Base-by-base conservation (phyloP, 2,113 vertebrate species). In the Neopipo cinnamomea region DNA sequence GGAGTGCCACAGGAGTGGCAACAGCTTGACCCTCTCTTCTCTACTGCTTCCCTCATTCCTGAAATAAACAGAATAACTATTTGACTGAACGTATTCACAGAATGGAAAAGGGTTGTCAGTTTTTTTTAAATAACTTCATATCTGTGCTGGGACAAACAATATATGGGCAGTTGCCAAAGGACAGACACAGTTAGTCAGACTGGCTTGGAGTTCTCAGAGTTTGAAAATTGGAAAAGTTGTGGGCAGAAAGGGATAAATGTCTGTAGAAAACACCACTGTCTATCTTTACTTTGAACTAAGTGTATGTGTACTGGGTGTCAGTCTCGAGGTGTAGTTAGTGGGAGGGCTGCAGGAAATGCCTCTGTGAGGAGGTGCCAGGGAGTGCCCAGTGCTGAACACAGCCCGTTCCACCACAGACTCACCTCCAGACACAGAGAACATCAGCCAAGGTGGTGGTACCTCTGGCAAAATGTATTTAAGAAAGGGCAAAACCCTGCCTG, bases 291-390 rank as follows among this genome's bases (percentile, higher is more conserved):
- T 58, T 70, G 50, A 52, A 59, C 56, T 50, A 59, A 41, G 31
- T 30, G 8, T 59, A 68, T 30, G 23, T n/a, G 17, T 44, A 27
- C 27, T 49, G 23, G 14, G 9, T 61, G 12, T 37, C 0, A 0
- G 27, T 59, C 35, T 25, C 46, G 44, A 71, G 9, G 8, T 71
- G 59, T 44, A 66, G 27, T 27, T 31, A 12, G 3, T 31, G 59
- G 14, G 6, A 42, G 27, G 28, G 9, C 24, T 80, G 23, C 39
- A 70, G 14, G 12, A 5, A 6, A n/a, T 21, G 15, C 23, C 10
- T 49, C 35, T 72, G 20, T 50, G 49, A 81, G 49, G 79, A 65
- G 37, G 65, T 7, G 21, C 6, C 67, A 21, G 20, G 25, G 30
- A 10, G 30, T 71, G 30, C 8, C n/a, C 24, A 18, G 1, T 37